phyloP scores from a whole-genome alignment of 2,113 vertebrate species.

The Melanocharis versteri region DNA sequence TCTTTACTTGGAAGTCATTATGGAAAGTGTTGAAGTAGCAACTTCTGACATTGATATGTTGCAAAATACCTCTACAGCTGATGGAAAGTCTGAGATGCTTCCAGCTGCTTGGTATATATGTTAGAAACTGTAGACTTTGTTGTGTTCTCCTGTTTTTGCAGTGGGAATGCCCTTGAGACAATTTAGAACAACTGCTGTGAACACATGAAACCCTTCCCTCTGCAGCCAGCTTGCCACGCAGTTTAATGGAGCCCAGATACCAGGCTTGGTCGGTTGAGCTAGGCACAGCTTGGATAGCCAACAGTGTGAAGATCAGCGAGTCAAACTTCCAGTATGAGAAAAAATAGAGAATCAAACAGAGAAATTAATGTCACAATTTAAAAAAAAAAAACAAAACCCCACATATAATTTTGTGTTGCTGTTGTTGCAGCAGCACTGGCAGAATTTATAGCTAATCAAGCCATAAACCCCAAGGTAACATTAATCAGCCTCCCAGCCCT shows the following conservation, averaged over 20 bases:
- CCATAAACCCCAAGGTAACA: not conserved
- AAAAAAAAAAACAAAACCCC: not conserved
- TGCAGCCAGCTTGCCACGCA: not conserved
- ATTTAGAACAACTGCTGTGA: not conserved
- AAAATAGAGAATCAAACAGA: not conserved
- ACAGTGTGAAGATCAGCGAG: not conserved
- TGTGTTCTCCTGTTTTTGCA: not conserved
- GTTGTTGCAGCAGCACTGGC: not conserved
- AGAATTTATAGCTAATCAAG: not conserved
- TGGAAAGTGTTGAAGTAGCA: not conserved
- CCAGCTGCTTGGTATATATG: not conserved
- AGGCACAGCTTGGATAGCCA: not conserved
- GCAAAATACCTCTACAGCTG: not conserved
- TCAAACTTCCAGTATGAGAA: not conserved
- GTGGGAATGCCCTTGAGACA: not conserved
- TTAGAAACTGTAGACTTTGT: not conserved
- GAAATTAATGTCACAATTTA: not conserved
- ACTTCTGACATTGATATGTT: not conserved
- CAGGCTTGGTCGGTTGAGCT: not conserved
- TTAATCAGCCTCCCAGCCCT: not conserved
- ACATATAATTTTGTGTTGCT: not conserved
- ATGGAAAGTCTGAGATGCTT: not conserved
- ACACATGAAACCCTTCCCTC: not conserved
- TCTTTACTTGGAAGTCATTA: not conserved
- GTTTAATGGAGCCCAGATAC: not conserved